These are phyloP conservation scores for Craniophora ligustri DNA, from an alignment of 2,888 invertebrate genomes.

Conservation along the genomic window DNA sequence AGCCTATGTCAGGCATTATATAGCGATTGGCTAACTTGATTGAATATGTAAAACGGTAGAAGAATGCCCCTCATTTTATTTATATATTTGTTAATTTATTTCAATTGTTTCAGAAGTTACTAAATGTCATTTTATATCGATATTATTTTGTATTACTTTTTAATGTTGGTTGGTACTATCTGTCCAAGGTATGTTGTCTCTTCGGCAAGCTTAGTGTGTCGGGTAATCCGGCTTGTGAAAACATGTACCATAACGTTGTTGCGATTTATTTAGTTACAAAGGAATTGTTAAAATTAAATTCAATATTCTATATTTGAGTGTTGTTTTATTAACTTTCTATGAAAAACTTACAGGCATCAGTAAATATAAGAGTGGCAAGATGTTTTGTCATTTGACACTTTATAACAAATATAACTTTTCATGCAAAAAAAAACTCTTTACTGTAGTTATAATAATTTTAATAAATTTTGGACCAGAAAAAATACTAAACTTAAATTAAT, in stretches of 20 bases:
- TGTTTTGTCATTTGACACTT: too few relatives aligned
- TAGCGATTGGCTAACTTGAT: too few relatives aligned
- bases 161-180: constrained; percentile 39
- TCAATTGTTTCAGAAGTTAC: constrained; percentile 7
- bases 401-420: too few relatives aligned
- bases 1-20: too few relatives aligned
- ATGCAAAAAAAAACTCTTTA: too few relatives aligned
- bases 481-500: too few relatives aligned
- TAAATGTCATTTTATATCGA: constrained; percentile 43
- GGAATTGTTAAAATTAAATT: constrained; percentile 85
- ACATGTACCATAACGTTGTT: constrained; percentile 74
- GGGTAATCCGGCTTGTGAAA: constrained; percentile 45
- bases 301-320: constrained; percentile 69
- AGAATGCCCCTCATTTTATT: neutral
- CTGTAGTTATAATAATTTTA: too few relatives aligned
- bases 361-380: too few relatives aligned
- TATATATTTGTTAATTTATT: neutral
- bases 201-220: constrained; percentile 47
- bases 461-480: too few relatives aligned
- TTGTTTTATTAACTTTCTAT: constrained; percentile 29
- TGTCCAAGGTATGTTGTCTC: constrained; percentile 48
- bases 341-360: too few relatives aligned
- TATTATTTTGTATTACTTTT: constrained; percentile 30
- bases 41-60: neutral
- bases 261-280: constrained; percentile 73